phyloP scores from a whole-genome alignment of 2,113 vertebrate species.

The Epinephelus fuscoguttatus region DNA sequence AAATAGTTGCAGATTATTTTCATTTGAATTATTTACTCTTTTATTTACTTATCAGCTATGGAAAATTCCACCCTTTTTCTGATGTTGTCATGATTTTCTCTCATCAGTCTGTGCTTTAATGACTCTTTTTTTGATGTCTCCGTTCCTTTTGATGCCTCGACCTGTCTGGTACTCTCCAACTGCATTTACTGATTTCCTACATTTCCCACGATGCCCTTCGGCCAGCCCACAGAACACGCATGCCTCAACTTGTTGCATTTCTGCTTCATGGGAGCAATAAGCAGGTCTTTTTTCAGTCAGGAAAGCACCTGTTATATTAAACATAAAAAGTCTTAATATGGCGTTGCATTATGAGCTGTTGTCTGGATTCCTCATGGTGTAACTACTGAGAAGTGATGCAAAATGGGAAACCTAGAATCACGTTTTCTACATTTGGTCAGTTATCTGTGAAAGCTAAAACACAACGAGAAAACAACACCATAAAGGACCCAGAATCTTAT shows the following conservation, averaged over 20 bases:
- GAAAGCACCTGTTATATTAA: background rate
- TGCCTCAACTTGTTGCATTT: constrained; percentile 34
- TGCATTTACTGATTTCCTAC: background rate
- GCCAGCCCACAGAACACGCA: constrained; percentile 13
- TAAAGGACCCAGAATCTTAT: background rate
- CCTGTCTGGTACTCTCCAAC: background rate
- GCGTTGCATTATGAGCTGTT: background rate
- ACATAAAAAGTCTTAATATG: background rate
- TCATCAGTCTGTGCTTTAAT: background rate
- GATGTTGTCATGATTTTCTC: background rate
- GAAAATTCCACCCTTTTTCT: background rate
- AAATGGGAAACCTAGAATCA: background rate
- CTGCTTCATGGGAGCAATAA: background rate
- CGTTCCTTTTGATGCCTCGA: background rate
- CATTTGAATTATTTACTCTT: too few relatives aligned
- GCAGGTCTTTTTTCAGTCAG: background rate
- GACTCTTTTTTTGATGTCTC: background rate
- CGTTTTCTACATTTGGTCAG: background rate
- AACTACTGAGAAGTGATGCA: background rate
- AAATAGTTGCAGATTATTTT: background rate
- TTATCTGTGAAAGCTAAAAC: background rate
- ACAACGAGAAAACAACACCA: background rate
- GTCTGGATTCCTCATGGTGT: background rate
- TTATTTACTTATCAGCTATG: background rate
- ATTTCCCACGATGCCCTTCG: constrained; percentile 39